These are phyloP conservation scores for Thysanoteuthis rhombus DNA, from an alignment of 2,888 invertebrate species.

Conservation along the genomic window DNA sequence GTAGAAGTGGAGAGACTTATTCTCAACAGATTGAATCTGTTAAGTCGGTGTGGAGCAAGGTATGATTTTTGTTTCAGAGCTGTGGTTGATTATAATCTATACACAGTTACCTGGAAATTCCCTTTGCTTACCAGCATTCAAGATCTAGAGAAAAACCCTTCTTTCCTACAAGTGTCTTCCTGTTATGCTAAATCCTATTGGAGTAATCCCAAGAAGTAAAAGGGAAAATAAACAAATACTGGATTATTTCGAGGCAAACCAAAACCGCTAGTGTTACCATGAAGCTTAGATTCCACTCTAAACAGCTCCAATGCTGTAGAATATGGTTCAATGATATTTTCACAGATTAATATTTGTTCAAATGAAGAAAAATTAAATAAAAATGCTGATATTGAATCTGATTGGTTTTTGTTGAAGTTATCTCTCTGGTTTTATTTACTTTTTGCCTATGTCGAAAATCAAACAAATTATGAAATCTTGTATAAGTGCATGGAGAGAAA, in stretches of 20 bases:
- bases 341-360: not conserved
- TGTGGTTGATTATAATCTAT: not conserved
- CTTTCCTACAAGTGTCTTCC: not conserved
- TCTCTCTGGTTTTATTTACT: not conserved
- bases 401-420: not conserved
- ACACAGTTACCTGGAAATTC: not conserved
- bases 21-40: not conserved
- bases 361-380: not conserved
- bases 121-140: not conserved
- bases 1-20: not conserved
- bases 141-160: not conserved
- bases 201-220: too few species aligned
- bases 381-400: not conserved
- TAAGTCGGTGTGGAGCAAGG: not conserved
- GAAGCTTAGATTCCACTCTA: not conserved
- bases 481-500: not conserved
- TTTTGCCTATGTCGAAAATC: not conserved
- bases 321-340: not conserved
- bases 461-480: not conserved
- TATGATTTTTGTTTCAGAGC: not conserved
- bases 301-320: not conserved
- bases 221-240: not conserved
- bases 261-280: not conserved
- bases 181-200: not conserved
- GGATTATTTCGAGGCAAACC: not conserved